Conservation (phyloP, 1,140 invertebrate species). For the Aradophagus sp. region DNA sequence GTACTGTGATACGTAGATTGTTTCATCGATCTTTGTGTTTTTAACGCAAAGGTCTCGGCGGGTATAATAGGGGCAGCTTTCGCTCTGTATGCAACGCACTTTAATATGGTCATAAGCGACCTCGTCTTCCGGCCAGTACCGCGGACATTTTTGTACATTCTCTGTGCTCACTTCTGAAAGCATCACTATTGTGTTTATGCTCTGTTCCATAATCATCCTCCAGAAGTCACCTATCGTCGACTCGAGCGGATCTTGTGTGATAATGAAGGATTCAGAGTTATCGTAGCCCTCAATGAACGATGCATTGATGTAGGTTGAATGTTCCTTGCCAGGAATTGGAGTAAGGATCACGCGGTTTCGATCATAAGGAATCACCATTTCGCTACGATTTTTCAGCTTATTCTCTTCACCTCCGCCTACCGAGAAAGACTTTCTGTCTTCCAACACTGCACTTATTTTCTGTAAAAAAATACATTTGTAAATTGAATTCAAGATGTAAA, state of each 20-base stretch:
- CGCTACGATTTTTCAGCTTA: slow-evolving; percentile 89
- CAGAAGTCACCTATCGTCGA: slow-evolving; percentile 94
- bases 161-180: slow-evolving; percentile 90
- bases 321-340: slow-evolving; percentile 87
- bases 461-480: slow-evolving; percentile 73
- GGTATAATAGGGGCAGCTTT: slow-evolving; percentile 91
- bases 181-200: slow-evolving; percentile 94
- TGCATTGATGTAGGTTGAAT: slow-evolving; percentile 97
- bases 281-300: slow-evolving; percentile 98
- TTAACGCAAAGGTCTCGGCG: slow-evolving; percentile 87
- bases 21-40: slow-evolving; percentile 83
- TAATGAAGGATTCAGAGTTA: slow-evolving; percentile 94
- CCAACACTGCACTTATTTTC: slow-evolving; percentile 87
- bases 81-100: slow-evolving; percentile 89
- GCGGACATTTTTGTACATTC: slow-evolving; percentile 85
- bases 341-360: slow-evolving; percentile 90
- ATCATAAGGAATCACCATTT: slow-evolving; percentile 92
- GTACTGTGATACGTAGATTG: slow-evolving; percentile 84
- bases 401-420: slow-evolving; percentile 90
- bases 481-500: no score
- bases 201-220: slow-evolving; percentile 96
- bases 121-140: slow-evolving; percentile 95
- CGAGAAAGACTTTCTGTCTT: slow-evolving; percentile 86
- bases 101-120: slow-evolving; percentile 86
- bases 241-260: slow-evolving; percentile 95